These are phyloP conservation scores for Montipora foliosa DNA, from an alignment of 64 coral and sea anemone genomes.

Conservation along the genomic window DNA sequence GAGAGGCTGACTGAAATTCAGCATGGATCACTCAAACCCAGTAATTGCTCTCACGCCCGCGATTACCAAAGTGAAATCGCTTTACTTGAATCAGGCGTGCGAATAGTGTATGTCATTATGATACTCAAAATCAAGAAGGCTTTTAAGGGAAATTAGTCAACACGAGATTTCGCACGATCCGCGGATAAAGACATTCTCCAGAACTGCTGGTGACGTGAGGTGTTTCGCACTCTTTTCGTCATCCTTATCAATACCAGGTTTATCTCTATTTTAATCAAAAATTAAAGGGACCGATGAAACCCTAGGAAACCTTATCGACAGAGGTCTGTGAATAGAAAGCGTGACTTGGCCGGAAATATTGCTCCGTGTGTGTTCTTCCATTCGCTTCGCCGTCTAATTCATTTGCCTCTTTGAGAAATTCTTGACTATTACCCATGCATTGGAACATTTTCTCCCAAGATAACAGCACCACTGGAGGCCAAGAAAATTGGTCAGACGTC, in stretches of 20 bases:
- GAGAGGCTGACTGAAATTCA: too few species aligned
- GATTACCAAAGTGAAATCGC: too few species aligned
- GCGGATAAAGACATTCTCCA: conserved; percentile 20
- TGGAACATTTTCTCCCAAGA: background rate
- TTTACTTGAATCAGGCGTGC: background rate
- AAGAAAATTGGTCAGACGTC: background rate
- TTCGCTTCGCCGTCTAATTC: too few species aligned
- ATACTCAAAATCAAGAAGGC: conserved; percentile 16
- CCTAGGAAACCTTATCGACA: conserved; percentile 36
- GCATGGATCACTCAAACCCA: too few species aligned
- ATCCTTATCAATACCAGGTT: conserved; percentile 18
- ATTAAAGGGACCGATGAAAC: conserved; percentile 42
- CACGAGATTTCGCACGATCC: conserved; percentile 22
- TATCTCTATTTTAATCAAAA: conserved; percentile 5
- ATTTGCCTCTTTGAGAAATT: too few species aligned
- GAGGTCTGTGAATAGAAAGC: conserved; percentile 41
- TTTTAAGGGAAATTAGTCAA: conserved; percentile 38
- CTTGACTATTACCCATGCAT: too few species aligned
- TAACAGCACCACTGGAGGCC: background rate
- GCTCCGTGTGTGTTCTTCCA: background rate
- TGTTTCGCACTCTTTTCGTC: background rate
- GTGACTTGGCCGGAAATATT: conserved; percentile 32
- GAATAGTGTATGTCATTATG: conserved; percentile 34
- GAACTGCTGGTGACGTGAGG: background rate
- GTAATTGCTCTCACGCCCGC: too few species aligned